phyloP scores from a whole-genome alignment of 2,113 vertebrate genomes.

The Labeo rohita region DNA sequence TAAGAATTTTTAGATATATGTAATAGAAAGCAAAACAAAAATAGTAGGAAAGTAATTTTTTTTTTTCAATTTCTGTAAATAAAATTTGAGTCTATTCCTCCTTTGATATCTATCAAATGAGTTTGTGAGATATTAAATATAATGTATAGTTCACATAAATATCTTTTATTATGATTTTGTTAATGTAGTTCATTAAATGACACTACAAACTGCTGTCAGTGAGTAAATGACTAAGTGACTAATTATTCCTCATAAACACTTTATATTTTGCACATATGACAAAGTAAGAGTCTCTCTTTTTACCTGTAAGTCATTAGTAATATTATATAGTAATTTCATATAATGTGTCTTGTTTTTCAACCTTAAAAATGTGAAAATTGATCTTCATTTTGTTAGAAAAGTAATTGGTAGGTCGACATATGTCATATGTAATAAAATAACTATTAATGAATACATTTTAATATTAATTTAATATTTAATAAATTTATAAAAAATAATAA shows the following conservation, averaged over 20 bases:
- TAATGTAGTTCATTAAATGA: background rate
- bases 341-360: background rate
- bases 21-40: background rate
- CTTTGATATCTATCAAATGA: background rate
- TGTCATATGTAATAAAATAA: background rate
- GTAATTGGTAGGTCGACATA: background rate
- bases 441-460: background rate
- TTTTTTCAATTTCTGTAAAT: too few relatives aligned
- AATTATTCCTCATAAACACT: background rate
- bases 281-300: background rate
- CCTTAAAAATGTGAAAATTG: background rate
- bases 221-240: background rate
- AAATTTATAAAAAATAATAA: too few relatives aligned
- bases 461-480: too few relatives aligned
- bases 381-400: background rate
- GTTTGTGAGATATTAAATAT: background rate
- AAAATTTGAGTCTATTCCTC: background rate
- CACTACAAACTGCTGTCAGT: background rate
- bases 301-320: background rate
- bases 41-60: too few relatives aligned
- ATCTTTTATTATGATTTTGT: background rate
- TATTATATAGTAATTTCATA: background rate
- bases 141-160: background rate
- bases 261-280: background rate
- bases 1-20: background rate